Percentiles rank a stretch among this genome's conserved stretches.
Conservation (phyloP, 2,113 vertebrate species). For the Zosterops japonicus region DNA sequence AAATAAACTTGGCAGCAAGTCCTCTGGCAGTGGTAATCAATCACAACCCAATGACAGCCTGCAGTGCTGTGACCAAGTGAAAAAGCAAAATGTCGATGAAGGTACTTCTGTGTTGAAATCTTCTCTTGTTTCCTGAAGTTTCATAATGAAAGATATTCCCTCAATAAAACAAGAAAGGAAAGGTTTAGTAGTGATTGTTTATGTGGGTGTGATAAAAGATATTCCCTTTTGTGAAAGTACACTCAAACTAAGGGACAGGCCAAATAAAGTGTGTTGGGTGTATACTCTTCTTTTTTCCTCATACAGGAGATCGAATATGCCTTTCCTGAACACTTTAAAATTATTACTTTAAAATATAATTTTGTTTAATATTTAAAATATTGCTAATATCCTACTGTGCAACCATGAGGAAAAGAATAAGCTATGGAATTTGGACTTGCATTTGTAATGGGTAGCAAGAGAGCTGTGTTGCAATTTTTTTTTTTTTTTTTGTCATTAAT, state of each 20-base stretch:
- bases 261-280: not conserved
- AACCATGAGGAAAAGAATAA: not conserved
- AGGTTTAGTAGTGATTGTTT: not conserved
- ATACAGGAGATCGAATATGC: not conserved
- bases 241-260: not conserved
- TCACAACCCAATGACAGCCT: not conserved
- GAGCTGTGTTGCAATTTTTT: not conserved
- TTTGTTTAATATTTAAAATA: not conserved
- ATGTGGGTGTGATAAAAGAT: not conserved
- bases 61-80: not conserved
- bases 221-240: not conserved
- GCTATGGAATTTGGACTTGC: not conserved
- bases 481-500: not conserved
- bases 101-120: not conserved
- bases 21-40: not conserved
- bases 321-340: not conserved
- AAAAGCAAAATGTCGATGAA: not conserved
- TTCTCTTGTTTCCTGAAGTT: not conserved
- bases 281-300: not conserved
- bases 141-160: not conserved
- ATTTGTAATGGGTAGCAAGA: not conserved
- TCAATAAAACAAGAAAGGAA: not conserved
- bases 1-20: not conserved
- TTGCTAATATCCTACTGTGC: not conserved
- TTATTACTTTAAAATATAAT: not conserved